These are phyloP conservation scores for Rhagoletis zephyria DNA, from an alignment of 1,140 invertebrate species.

Conservation along the genomic window DNA sequence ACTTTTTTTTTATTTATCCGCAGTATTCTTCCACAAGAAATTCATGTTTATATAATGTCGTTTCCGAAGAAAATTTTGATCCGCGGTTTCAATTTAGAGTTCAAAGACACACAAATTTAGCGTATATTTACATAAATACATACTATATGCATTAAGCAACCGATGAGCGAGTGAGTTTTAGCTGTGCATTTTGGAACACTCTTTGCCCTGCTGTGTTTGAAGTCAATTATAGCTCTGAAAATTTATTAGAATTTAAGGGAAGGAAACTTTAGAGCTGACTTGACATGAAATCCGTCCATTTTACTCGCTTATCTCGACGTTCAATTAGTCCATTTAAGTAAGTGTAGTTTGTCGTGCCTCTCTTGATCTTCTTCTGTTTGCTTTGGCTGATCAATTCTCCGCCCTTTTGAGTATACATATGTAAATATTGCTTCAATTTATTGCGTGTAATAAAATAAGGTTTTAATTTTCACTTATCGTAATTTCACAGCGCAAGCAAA, in stretches of 20 bases:
- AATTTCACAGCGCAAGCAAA: neutral
- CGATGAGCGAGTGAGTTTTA: no score
- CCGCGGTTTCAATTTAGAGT: no score
- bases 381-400: neutral
- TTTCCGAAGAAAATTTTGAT: no score
- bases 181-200: no score
- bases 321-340: conserved; percentile 34
- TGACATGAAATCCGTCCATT: neutral
- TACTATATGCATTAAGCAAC: no score
- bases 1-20: no score
- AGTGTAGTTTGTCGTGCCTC: neutral
- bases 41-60: no score
- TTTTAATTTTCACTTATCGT: neutral
- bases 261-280: neutral
- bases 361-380: neutral
- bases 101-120: no score
- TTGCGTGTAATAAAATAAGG: conserved; percentile 12
- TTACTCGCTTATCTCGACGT: neutral
- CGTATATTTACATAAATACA: no score
- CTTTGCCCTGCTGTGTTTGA: no score
- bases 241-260: neutral
- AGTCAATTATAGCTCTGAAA: no score
- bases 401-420: neutral
- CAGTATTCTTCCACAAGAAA: no score
- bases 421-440: conserved; percentile 26